These are phyloP conservation scores for Drosophila limbata DNA, from an alignment of 2,888 invertebrate genomes.

Conservation along the genomic window DNA sequence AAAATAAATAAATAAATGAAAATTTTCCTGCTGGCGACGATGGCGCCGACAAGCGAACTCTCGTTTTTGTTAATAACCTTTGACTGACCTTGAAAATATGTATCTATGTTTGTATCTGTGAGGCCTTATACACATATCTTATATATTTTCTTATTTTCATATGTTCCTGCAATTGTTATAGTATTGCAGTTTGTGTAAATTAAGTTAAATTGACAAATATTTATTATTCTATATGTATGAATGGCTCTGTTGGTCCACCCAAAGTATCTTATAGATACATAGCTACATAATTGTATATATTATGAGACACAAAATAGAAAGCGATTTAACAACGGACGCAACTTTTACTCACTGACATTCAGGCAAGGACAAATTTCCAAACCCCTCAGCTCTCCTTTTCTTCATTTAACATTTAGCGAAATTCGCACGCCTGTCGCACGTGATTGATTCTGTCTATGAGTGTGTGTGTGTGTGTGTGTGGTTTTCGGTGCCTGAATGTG, in stretches of 20 bases:
- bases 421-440: constrained; percentile 64
- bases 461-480: constrained; percentile 32
- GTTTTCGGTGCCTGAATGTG: constrained; percentile 7
- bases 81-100: constrained; percentile 80
- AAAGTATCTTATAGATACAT: constrained; percentile 37
- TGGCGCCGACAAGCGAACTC: constrained; percentile 28
- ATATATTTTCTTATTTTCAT: constrained; percentile 10
- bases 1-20: constrained; percentile 52
- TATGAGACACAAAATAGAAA: constrained; percentile 44
- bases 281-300: constrained; percentile 15
- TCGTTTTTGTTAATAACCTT: constrained; percentile 78
- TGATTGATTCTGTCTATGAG: constrained; percentile 29
- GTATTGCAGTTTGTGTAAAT: constrained; percentile 45
- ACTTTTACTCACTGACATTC: constrained; percentile 68
- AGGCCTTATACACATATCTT: constrained; percentile 1
- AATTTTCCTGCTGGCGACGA: constrained; percentile 55
- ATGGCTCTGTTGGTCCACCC: constrained; percentile 9
- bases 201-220: constrained; percentile 65
- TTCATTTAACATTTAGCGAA: constrained; percentile 15
- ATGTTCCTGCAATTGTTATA: constrained; percentile 13
- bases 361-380: constrained; percentile 74
- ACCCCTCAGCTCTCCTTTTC: neutral
- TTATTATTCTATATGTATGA: constrained; percentile 19
- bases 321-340: constrained; percentile 41
- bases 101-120: constrained; percentile 29